Evolutionary conservation across 2,113 vertebrate species (phyloP).

Genomic region (Zosterops japonicus): DNA sequence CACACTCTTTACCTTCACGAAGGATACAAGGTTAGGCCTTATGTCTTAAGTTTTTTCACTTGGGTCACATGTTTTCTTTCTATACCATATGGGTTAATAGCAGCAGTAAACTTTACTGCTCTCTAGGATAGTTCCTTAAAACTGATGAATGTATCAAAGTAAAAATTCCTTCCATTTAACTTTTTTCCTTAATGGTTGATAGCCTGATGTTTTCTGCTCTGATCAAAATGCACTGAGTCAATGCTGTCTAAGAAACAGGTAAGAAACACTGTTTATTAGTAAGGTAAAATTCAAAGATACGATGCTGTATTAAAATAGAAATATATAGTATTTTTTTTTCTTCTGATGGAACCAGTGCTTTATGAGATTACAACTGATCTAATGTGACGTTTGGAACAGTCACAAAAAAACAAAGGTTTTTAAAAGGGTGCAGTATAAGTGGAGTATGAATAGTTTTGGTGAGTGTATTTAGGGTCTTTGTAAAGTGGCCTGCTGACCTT

Average conservation of each 20-base stretch:
- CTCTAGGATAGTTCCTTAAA: not conserved
- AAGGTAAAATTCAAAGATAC: not conserved
- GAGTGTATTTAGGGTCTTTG: not conserved
- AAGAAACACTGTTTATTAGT: not conserved
- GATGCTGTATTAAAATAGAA: not conserved
- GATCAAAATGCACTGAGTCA: not conserved
- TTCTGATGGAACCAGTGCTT: not conserved
- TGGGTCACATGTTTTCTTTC: constrained; percentile 5
- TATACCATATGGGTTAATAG: not conserved
- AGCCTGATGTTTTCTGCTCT: not conserved
- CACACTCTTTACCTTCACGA: not conserved
- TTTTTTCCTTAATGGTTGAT: not conserved
- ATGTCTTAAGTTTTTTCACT: not conserved
- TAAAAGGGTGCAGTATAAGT: not conserved
- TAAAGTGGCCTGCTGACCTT: not conserved
- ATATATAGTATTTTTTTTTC: not conserved
- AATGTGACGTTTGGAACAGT: not conserved
- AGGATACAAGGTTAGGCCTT: not conserved
- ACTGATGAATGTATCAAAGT: not conserved
- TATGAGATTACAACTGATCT: not conserved
- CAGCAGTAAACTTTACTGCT: not conserved
- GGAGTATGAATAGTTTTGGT: not conserved
- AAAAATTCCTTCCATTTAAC: not conserved
- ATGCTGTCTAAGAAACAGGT: not conserved
- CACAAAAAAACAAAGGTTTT: not conserved